Base-by-base conservation (phyloP, 2,797 vertebrate genomes). In the Heteromormyrus szaboi region DNA sequence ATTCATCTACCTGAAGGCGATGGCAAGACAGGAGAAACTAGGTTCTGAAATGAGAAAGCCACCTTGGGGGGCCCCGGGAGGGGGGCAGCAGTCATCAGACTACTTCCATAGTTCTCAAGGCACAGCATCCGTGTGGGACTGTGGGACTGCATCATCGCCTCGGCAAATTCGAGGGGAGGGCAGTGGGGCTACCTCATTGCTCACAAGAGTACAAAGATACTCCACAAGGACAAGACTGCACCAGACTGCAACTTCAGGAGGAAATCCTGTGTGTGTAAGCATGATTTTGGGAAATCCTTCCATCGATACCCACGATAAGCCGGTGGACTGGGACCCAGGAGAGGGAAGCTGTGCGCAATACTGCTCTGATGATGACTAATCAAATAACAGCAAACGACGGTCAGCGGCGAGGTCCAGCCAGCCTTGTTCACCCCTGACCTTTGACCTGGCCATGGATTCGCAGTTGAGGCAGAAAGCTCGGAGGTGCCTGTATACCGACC, bases 251-350 rank as follows among this genome's bases (percentile, higher is more conserved):
- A 85, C 76, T 72, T 51, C 41, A 41, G 51, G 17, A 14, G 68
- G 46, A 89, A 88, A 88, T 88, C 65, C 14, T 68, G 89, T 88
- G 83, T 85, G 76, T 1, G 89, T 89, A 88, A 89, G 89, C 89
- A 89, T 54, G 41, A 84, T 88, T 89, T 88, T 53, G 44, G 89
- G 62, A 50, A 79, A 84, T 54, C 79, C 87, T 4, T 17, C 76
- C 19, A 84, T 88, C 79, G 51, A 65, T 33, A 65, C 7, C 8
- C 41, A 87, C 17, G 85, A 86, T 53, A 65, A 62, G 53, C 41
- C n/a, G n/a, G 51, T 53, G 17, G 79, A 19, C 9, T n/a, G 54
- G n/a, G 89, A 76, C 44, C 25, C 11, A 44, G 12, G 17, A 6
- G 9, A 9, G 37, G 22, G 37, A 4, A 17, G 5, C n/a, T 4